phyloP scores from a whole-genome alignment of 2,113 vertebrate genomes.

The Mellivora capensis region DNA sequence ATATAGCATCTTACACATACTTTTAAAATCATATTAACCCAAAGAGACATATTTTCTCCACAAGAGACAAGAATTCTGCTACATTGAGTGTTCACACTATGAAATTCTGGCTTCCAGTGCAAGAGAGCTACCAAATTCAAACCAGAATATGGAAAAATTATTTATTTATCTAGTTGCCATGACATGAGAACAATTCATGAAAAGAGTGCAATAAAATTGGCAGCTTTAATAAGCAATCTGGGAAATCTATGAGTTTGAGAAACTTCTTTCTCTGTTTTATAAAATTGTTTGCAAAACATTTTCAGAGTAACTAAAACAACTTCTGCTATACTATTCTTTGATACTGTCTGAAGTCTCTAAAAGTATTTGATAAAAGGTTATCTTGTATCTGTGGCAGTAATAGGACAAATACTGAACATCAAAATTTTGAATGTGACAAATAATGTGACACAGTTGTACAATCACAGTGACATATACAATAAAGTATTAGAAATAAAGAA shows the following conservation, averaged over 20 bases:
- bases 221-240: background rate
- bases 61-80: background rate
- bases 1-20: background rate
- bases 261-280: background rate
- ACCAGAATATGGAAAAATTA: background rate
- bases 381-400: constrained; percentile 8
- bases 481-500: constrained; percentile 25
- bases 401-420: constrained; percentile 36
- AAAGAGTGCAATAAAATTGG: background rate
- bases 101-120: background rate
- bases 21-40: background rate
- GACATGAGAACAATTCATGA: background rate
- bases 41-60: background rate
- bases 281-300: background rate
- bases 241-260: background rate
- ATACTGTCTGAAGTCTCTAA: background rate
- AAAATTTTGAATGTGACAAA: constrained; percentile 56
- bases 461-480: constrained; percentile 54
- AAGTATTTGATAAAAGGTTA: constrained; percentile 54
- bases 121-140: background rate
- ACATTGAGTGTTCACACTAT: background rate
- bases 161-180: background rate
- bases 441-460: constrained; percentile 27
- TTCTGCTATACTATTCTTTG: background rate
- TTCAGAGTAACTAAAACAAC: background rate